Percentiles rank a stretch among this genome's conserved stretches.
Evolutionary conservation across 2,888 invertebrate genomes (phyloP).

Genomic region (Cactoblastis cactorum): DNA sequence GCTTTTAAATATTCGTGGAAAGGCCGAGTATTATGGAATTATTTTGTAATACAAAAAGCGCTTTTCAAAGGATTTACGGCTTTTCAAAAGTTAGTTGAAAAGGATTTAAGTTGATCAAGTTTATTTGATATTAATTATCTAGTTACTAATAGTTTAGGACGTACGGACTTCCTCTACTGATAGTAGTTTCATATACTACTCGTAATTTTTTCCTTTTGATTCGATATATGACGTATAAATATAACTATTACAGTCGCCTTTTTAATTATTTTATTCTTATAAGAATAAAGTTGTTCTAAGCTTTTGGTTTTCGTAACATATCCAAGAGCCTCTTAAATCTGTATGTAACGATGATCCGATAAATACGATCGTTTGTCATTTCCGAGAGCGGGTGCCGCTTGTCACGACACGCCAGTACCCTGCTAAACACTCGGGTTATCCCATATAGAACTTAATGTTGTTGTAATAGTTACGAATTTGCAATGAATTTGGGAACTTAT

Average conservation of each 20-base stretch:
- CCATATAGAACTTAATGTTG: background rate
- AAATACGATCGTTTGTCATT: constrained; percentile 4
- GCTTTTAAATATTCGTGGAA: background rate
- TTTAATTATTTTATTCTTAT: background rate
- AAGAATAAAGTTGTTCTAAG: background rate
- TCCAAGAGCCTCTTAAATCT: background rate
- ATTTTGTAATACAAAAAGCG: background rate
- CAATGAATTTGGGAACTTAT: background rate
- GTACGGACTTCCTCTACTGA: no score
- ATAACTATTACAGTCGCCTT: no score
- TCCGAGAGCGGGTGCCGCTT: background rate
- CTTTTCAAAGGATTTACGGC: background rate
- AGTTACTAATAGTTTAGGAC: no score
- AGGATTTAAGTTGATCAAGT: background rate
- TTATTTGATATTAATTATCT: background rate
- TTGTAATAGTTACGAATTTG: background rate
- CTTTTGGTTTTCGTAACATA: background rate
- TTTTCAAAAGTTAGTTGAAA: background rate
- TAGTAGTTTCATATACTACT: no score
- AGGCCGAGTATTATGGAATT: background rate
- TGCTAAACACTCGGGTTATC: background rate
- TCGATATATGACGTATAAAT: no score
- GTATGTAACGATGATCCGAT: background rate
- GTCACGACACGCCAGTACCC: background rate
- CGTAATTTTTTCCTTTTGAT: no score